Evolutionary conservation across 2,113 vertebrate species (phyloP), one percentile per base, ranked within the genome.

Genomic region (Mustela lutreola): DNA sequence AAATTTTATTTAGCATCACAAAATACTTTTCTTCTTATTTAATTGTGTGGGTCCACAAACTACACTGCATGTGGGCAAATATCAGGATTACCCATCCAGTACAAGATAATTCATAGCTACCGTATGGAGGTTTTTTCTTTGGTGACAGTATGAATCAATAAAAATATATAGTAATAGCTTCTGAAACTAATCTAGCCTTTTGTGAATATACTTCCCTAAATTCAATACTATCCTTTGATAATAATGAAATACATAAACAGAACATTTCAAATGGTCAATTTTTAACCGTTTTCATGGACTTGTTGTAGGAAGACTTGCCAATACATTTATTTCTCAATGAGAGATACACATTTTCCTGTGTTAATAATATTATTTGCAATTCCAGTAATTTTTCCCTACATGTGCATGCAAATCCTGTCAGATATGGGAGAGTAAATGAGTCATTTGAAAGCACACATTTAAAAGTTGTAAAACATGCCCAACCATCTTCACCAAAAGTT

Each of bases 361-460:
- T 18, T 95, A 95, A 82, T 78, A n/a, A 80, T 3, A 14, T 91
- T 62, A 81, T 91, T 95, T 85, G 9, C 9, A 95, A 73, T 39
- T 85, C 28, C 1, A 73, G 60, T 67, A 93, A 48, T n/a, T 87
- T 95, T 97, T 60, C 50, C 65, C 24, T 92, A 28, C 7, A 89
- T 56, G 33, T 21, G 11, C 6, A 83, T 63, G 7, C 48, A 67
- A 75, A 91, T 63, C 53, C 56, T 62, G 26, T 65, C 80, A 87
- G 33, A 79, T 1, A 87, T 4, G 1, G 95, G 11, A 95, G 50
- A 81, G 12, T 24, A 85, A 88, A 92, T 81, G 28, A 87, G 11
- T 82, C 62, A 93, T 89, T 62, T 86, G 45, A 89, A 98, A 89
- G 26, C 71, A 93, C 7, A 82, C 18, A 62, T 53, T 92, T 39